These are phyloP conservation scores for Enteromius radiatus DNA, from an alignment of 2,797 vertebrate species.

Conservation along the genomic window DNA sequence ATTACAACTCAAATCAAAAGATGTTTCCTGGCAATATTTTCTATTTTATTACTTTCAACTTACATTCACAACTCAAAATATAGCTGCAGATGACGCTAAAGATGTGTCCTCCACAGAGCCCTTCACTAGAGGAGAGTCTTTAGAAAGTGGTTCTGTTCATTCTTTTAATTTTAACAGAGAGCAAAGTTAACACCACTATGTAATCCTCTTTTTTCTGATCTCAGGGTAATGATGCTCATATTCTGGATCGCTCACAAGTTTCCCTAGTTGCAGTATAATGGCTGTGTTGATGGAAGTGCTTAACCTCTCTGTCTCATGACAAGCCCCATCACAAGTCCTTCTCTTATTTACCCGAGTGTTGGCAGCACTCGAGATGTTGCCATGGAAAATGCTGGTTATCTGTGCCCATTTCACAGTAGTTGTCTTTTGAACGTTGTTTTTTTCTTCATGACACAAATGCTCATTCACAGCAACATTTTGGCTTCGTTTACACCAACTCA, in stretches of 20 bases:
- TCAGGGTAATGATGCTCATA: background rate
- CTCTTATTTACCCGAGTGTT: slow-evolving; percentile 34
- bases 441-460: slow-evolving; percentile 34
- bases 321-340: slow-evolving; percentile 26
- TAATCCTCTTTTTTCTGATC: slow-evolving; percentile 20
- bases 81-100: background rate
- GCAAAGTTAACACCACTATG: background rate
- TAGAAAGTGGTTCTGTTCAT: slow-evolving; percentile 3
- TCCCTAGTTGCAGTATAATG: slow-evolving; percentile 33
- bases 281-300: slow-evolving; percentile 31
- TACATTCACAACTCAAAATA: background rate
- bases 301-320: slow-evolving; percentile 39
- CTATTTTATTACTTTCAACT: background rate
- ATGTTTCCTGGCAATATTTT: background rate
- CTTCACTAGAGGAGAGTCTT: slow-evolving; percentile 8
- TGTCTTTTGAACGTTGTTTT: slow-evolving; percentile 34
- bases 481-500: background rate
- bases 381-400: slow-evolving; percentile 45
- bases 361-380: slow-evolving; percentile 40
- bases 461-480: slow-evolving; percentile 33
- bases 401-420: slow-evolving; percentile 35
- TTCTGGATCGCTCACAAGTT: slow-evolving; percentile 32
- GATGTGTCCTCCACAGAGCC: background rate
- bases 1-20: slow-evolving; percentile 1
- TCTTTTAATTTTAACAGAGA: slow-evolving; percentile 22